Evolutionary conservation across 2,113 vertebrate genomes (phyloP).

Genomic region (Centrocercus urophasianus): DNA sequence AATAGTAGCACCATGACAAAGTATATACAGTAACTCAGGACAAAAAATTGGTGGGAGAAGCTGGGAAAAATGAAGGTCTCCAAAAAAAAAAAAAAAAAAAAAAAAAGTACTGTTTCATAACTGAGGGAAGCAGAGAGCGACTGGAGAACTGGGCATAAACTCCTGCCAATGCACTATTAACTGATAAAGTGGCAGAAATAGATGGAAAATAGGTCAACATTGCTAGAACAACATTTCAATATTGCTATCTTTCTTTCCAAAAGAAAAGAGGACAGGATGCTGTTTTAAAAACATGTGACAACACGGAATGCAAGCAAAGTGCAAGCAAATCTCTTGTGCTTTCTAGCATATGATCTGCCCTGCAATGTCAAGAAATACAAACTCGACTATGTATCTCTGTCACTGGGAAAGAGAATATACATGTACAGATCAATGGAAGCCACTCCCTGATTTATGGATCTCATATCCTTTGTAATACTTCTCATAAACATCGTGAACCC

Average conservation of each 20-base stretch:
- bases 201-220: neutral
- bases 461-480: neutral
- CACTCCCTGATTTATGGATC: slow-evolving; percentile 22
- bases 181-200: neutral
- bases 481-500: slow-evolving; percentile 23
- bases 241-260: neutral
- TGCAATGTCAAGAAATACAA: neutral
- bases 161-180: neutral
- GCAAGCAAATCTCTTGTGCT: neutral
- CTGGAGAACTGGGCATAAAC: neutral
- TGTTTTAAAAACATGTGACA: neutral
- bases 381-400: neutral
- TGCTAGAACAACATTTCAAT: neutral
- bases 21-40: accelerated
- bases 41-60: neutral
- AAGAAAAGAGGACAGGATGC: neutral
- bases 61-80: neutral
- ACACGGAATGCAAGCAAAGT: neutral
- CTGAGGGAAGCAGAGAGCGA: neutral
- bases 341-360: neutral
- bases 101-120: neutral
- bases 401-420: neutral
- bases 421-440: slow-evolving; percentile 1
- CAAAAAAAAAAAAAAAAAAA: neutral
- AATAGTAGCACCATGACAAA: neutral